Evolutionary conservation across 2,113 vertebrate species (phyloP).

Genomic region (Sylvilagus bachmani): DNA sequence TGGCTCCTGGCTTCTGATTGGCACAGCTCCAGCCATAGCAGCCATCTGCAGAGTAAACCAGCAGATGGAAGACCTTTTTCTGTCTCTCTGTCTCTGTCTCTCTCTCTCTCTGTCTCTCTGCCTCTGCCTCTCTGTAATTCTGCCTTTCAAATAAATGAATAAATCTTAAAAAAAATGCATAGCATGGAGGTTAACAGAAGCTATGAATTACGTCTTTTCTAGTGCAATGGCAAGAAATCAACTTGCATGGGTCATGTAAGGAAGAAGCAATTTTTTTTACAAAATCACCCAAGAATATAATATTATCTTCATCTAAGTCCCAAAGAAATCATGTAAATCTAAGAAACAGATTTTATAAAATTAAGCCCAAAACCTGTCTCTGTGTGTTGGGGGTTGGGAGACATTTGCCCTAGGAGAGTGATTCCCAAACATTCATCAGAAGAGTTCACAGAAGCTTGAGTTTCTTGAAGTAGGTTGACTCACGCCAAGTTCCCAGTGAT

Average conservation of each 20-base stretch:
- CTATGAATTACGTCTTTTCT: neutral
- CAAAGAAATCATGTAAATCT: conserved; percentile 12
- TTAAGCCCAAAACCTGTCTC: neutral
- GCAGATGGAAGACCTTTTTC: too few relatives aligned
- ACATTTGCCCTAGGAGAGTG: neutral
- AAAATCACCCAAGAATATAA: neutral
- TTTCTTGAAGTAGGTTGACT: neutral
- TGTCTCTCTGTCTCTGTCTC: too few relatives aligned
- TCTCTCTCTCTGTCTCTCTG: too few relatives aligned
- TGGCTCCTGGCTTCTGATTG: too few relatives aligned
- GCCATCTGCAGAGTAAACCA: too few relatives aligned
- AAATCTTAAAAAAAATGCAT: neutral
- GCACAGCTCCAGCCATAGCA: too few relatives aligned
- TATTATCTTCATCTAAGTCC: neutral
- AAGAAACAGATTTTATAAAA: neutral
- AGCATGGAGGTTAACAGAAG: neutral
- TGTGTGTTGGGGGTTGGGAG: neutral
- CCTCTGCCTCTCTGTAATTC: too few relatives aligned
- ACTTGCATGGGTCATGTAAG: neutral
- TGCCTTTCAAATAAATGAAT: too few relatives aligned
- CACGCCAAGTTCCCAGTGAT: neutral
- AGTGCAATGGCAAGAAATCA: neutral
- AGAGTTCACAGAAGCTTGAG: neutral
- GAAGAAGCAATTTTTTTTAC: neutral
- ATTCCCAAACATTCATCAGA: neutral